phyloP scores from a whole-genome alignment of 2,113 vertebrate genomes.

The Lasiurus cinereus region DNA sequence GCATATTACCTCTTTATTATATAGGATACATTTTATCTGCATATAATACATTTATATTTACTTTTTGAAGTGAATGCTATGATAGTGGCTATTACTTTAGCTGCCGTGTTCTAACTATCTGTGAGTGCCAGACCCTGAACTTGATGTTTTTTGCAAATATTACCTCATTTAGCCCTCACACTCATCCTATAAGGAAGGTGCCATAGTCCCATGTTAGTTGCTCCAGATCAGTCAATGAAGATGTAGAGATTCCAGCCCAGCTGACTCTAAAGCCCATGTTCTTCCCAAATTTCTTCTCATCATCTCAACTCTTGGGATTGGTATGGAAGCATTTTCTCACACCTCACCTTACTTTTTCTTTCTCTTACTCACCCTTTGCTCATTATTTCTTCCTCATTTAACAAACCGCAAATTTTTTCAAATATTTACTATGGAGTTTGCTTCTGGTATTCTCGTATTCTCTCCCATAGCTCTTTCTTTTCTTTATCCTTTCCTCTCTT shows the following conservation, averaged over 20 bases:
- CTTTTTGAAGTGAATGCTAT: background rate
- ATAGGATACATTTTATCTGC: background rate
- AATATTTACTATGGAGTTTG: background rate
- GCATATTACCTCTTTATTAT: no score
- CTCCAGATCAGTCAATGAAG: background rate
- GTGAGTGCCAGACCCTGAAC: background rate
- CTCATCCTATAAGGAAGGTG: background rate
- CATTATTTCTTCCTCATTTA: background rate
- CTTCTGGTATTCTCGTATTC: background rate
- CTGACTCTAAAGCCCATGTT: background rate
- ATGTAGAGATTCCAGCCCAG: background rate
- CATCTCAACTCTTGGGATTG: background rate
- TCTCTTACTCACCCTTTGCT: background rate
- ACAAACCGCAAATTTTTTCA: background rate
- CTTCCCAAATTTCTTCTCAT: background rate
- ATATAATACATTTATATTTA: background rate
- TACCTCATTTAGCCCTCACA: background rate
- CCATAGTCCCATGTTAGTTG: background rate
- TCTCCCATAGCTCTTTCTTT: background rate
- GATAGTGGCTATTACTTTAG: background rate
- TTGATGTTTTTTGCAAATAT: background rate
- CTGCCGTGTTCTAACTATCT: background rate
- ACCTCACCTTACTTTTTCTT: background rate
- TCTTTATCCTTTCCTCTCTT: background rate
- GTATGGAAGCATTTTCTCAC: background rate